These are phyloP conservation scores for Phanerotoma sp. DNA, from an alignment of 2,888 invertebrate species.

Conservation along the genomic window DNA sequence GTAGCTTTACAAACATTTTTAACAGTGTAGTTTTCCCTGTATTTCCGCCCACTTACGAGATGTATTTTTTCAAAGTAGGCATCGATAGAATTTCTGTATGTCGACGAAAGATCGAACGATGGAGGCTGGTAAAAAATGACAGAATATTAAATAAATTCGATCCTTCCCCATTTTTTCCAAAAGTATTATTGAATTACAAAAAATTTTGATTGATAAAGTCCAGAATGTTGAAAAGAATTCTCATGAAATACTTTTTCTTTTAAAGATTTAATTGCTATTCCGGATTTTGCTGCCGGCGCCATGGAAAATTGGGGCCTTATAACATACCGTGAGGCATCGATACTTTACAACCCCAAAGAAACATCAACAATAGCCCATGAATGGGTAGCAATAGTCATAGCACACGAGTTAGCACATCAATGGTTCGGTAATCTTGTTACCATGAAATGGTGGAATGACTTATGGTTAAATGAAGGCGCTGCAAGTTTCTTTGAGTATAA, in stretches of 20 bases:
- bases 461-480: slow-evolving; percentile 89
- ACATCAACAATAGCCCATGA: slow-evolving; percentile 69
- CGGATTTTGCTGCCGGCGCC: slow-evolving; percentile 69
- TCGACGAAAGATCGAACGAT: no score
- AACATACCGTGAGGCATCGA: slow-evolving; percentile 70
- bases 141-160: slow-evolving; percentile 10
- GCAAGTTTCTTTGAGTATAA: slow-evolving; percentile 81
- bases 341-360: slow-evolving; percentile 66
- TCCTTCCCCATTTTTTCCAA: slow-evolving; percentile 27
- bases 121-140: no score
- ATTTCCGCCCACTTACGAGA: no score
- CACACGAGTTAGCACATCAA: slow-evolving; percentile 77
- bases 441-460: slow-evolving; percentile 92
- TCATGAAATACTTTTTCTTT: no score
- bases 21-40: no score
- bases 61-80: no score
- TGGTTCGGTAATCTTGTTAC: slow-evolving; percentile 93
- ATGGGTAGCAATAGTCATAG: slow-evolving; percentile 67
- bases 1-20: no score
- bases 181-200: background rate
- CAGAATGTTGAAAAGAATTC: no score
- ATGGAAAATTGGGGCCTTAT: slow-evolving; percentile 85
- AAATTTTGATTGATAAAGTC: no score
- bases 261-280: slow-evolving; percentile 71
- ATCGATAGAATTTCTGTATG: no score